Percentiles rank a stretch among this genome's conserved stretches.
These are phyloP conservation scores for Mantis religiosa DNA, from an alignment of 2,888 invertebrate genomes.

Conservation along the genomic window DNA sequence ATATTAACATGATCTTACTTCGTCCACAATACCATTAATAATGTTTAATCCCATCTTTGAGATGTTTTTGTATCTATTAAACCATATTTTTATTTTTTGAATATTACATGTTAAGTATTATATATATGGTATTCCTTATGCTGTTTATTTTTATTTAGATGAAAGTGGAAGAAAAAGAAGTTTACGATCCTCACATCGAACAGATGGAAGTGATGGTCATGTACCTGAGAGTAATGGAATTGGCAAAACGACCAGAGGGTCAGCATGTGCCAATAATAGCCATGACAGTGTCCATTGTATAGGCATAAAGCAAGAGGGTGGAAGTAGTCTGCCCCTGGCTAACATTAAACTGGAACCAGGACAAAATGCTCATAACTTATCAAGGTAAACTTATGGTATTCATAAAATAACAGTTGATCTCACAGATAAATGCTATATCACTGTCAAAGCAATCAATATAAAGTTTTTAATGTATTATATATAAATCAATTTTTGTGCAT, in stretches of 20 bases:
- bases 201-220: background rate
- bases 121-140: too few relatives aligned
- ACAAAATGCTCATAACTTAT: conserved; percentile 4
- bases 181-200: conserved; percentile 31
- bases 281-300: background rate
- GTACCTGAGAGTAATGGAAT: conserved; percentile 15
- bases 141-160: background rate
- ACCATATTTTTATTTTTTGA: too few relatives aligned
- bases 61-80: too few relatives aligned
- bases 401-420: too few relatives aligned
- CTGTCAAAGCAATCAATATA: too few relatives aligned
- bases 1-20: too few relatives aligned
- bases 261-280: background rate
- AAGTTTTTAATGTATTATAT: too few relatives aligned
- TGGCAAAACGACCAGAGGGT: background rate
- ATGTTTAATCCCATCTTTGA: too few relatives aligned
- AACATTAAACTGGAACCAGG: conserved; percentile 10
- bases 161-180: conserved; percentile 31
- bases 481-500: too few relatives aligned
- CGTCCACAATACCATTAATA: too few relatives aligned
- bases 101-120: too few relatives aligned
- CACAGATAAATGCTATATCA: too few relatives aligned
- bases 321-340: background rate
- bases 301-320: background rate
- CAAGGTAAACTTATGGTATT: background rate